These are phyloP conservation scores for Amphipoea lucens DNA, from an alignment of 2,888 invertebrate genomes.

Conservation along the genomic window DNA sequence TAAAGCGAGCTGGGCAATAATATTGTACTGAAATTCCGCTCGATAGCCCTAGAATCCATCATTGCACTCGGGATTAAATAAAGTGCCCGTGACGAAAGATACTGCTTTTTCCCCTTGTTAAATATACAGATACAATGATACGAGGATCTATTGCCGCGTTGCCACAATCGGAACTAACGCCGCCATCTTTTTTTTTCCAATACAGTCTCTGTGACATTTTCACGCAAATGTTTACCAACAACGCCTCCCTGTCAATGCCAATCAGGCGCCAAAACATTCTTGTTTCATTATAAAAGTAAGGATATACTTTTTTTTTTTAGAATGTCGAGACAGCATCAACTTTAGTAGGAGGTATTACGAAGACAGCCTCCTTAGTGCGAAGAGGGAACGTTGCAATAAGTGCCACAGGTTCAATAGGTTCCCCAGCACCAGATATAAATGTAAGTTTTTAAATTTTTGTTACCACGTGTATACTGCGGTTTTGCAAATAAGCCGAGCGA, in stretches of 20 bases:
- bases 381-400: conserved; percentile 64
- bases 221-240: too few relatives aligned
- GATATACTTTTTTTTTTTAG: conserved; percentile 2
- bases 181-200: background rate
- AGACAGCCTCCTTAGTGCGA: conserved; percentile 3
- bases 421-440: conserved; percentile 70
- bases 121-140: background rate
- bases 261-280: background rate
- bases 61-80: background rate
- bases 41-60: background rate
- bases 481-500: too few relatives aligned
- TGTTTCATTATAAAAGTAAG: background rate
- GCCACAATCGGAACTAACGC: background rate
- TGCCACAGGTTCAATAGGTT: conserved; percentile 70
- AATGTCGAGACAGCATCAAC: background rate
- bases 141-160: too few relatives aligned
- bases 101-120: background rate
- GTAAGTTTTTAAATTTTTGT: conserved; percentile 61
- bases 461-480: too few relatives aligned
- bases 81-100: background rate
- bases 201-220: background rate
- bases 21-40: background rate
- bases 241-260: background rate
- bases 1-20: background rate
- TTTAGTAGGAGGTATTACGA: conserved; percentile 30